Conservation (phyloP, 2,797 vertebrate genomes). For the Myotis daubentonii region DNA sequence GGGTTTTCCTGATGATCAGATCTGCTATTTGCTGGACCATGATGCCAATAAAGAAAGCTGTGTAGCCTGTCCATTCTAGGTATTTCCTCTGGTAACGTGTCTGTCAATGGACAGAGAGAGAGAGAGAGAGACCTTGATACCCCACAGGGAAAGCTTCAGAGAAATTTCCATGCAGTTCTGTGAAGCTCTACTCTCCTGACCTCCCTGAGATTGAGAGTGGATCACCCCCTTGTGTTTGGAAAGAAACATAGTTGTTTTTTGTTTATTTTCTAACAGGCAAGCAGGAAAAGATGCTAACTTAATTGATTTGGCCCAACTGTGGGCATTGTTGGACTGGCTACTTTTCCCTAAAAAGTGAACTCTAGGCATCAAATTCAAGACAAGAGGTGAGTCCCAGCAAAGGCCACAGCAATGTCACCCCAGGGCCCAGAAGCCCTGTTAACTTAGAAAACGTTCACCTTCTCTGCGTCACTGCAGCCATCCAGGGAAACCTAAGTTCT, state of each 20-base stretch:
- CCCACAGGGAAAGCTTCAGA: neutral
- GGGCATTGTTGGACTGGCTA: neutral
- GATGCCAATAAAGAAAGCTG: slow-evolving; percentile 88
- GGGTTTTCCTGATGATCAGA: slow-evolving; percentile 89
- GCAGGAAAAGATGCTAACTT: neutral
- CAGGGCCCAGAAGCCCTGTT: neutral
- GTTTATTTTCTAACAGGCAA: neutral
- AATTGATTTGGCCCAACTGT: neutral
- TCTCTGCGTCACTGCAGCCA: neutral
- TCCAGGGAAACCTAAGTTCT: neutral
- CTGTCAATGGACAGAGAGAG: slow-evolving; percentile 73
- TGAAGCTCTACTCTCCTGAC: neutral
- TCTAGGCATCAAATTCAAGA: neutral
- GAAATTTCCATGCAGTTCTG: neutral
- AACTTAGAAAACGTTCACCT: neutral
- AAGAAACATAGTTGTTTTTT: neutral
- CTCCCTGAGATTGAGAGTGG: neutral
- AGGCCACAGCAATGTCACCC: neutral
- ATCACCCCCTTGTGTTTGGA: neutral
- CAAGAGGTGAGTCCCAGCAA: neutral
- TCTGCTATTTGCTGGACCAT: slow-evolving; percentile 88
- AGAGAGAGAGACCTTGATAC: neutral
- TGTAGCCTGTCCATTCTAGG: slow-evolving; percentile 87
- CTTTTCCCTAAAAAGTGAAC: neutral
- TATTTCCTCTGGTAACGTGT: slow-evolving; percentile 84